These are phyloP conservation scores for Drosophila infuscata DNA, from an alignment of 2,888 invertebrate genomes.

Conservation along the genomic window DNA sequence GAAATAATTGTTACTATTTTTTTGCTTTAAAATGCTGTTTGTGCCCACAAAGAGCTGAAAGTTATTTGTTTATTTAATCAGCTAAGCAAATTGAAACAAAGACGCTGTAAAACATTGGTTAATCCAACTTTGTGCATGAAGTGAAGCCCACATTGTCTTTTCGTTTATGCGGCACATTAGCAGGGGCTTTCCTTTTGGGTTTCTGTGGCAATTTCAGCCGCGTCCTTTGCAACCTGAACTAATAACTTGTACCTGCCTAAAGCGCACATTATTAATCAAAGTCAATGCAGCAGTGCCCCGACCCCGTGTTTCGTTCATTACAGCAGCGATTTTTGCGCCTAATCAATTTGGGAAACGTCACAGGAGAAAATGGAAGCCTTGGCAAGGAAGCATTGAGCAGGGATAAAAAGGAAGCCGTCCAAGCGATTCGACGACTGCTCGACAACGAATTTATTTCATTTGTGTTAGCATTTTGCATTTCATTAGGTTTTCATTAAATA, in stretches of 20 bases:
- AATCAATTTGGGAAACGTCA: conserved; percentile 79
- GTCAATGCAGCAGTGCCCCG: conserved; percentile 58
- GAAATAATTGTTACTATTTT: background rate
- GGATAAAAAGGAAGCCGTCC: conserved; percentile 53
- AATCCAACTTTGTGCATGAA: background rate
- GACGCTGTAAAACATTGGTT: conserved; percentile 1
- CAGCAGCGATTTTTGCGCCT: conserved; percentile 75
- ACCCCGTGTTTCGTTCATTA: conserved; percentile 42
- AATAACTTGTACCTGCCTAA: conserved; percentile 74
- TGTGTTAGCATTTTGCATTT: conserved; percentile 83
- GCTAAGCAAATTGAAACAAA: background rate
- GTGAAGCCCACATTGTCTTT: conserved; percentile 38
- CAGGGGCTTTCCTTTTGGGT: conserved; percentile 12
- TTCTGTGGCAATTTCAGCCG: conserved; percentile 5
- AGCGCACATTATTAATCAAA: conserved; percentile 79
- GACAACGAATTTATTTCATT: conserved; percentile 77
- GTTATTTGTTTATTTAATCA: conserved; percentile 1
- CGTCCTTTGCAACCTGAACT: conserved; percentile 35
- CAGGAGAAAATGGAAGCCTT: conserved; percentile 38
- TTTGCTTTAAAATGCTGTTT: background rate
- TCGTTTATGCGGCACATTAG: conserved; percentile 47
- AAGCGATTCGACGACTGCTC: conserved; percentile 60
- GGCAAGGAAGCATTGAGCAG: conserved; percentile 9
- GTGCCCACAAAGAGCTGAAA: background rate
- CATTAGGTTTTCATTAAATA: conserved; percentile 84